phyloP scores from a whole-genome alignment of 2,113 vertebrate genomes.

The Phoenicopterus ruber region DNA sequence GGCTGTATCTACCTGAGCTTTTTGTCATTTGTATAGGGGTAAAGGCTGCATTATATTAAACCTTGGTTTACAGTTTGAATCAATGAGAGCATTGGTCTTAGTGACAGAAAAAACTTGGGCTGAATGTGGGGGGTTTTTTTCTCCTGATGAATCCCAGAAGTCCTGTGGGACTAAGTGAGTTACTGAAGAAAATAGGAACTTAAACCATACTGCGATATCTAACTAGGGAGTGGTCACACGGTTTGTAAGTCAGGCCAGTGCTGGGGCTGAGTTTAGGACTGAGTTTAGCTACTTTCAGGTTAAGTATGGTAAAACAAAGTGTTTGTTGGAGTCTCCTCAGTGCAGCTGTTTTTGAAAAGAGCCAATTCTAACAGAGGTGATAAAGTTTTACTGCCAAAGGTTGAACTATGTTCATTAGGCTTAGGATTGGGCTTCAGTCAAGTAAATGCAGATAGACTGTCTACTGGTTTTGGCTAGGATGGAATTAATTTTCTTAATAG shows the following conservation, averaged over 20 bases:
- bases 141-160: background rate
- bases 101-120: background rate
- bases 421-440: background rate
- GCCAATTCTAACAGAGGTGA: background rate
- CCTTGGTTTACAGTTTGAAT: background rate
- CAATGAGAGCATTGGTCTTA: background rate
- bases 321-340: background rate
- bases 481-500: background rate
- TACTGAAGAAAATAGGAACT: background rate
- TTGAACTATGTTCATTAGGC: background rate
- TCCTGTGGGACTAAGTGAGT: background rate
- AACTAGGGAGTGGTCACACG: background rate
- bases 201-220: background rate
- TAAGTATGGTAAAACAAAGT: background rate
- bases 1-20: background rate
- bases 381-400: background rate
- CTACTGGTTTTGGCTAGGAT: background rate
- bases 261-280: background rate
- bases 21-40: background rate
- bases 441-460: background rate
- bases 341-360: background rate
- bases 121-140: background rate
- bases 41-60: background rate
- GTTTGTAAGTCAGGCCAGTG: background rate
- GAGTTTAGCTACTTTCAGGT: background rate